Conservation (phyloP, 2,888 invertebrate genomes). For the Pseudolycoriella hygida region DNA sequence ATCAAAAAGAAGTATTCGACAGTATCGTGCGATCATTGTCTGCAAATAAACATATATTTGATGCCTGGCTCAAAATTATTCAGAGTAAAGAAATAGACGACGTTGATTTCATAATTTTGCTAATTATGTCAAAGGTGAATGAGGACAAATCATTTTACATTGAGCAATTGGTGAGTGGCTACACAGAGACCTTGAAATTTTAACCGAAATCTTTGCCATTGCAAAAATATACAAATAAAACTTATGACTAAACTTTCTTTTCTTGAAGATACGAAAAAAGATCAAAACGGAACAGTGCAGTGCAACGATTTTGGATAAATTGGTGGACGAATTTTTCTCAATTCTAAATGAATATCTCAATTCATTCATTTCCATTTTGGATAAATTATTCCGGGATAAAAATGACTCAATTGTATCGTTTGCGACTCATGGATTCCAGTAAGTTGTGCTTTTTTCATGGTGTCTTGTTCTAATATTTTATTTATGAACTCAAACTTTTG, state of each 20-base stretch:
- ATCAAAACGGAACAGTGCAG: conserved; percentile 42
- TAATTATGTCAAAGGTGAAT: conserved; percentile 43
- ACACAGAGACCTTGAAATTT: too few relatives aligned
- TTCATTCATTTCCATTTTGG: conserved; percentile 36
- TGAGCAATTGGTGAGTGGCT: conserved; percentile 41
- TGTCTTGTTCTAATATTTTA: not conserved
- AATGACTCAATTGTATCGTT: conserved; percentile 36
- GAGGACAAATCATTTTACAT: conserved; percentile 41
- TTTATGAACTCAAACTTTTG: not conserved
- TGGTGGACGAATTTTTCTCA: conserved; percentile 35
- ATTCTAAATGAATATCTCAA: conserved; percentile 37
- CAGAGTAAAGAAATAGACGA: conserved; percentile 13
- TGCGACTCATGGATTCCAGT: conserved; percentile 37
- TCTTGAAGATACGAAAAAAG: conserved; percentile 29
- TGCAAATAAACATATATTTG: conserved; percentile 23
- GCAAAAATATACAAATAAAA: conserved; percentile 18
- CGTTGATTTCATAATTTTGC: conserved; percentile 46
- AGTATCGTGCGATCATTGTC: conserved; percentile 21
- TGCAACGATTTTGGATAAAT: conserved; percentile 35
- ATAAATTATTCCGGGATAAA: conserved; percentile 34
- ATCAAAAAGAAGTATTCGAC: conserved; percentile 21
- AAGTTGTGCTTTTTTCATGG: conserved; percentile 17
- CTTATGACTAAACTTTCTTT: not conserved
- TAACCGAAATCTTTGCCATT: conserved; percentile 35
- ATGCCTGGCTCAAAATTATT: conserved; percentile 22